Evolutionary conservation across 1,140 invertebrate species (phyloP), one percentile per base, ranked within the genome.

Genomic region (Drosophila eugracilis): DNA sequence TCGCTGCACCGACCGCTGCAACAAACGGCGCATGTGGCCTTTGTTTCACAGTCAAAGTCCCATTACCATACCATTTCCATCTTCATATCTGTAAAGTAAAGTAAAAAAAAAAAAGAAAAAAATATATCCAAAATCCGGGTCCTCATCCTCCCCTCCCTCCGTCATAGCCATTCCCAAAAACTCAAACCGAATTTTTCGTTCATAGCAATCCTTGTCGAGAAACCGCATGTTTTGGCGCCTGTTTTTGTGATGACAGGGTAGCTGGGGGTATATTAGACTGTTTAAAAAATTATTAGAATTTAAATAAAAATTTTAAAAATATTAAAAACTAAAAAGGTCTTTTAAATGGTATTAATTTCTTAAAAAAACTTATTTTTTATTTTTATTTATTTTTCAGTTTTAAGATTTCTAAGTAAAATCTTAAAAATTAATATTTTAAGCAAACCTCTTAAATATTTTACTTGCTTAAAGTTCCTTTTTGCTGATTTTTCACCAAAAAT

Each of bases 1-100:
- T 83, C 75, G 75, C 58, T 75, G 69, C 58, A 69, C 63, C 63
- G 60, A 54, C 41, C 42, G 39, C 36, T 59, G 59, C 59, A 57
- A 21, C 52, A 52, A 54, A n/a, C 44, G 15, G 62, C 63, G 60
- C 63, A 69, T 69, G 65, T 69, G 65, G 65, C 63, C 45, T n/a
- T 42, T 28, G 32, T n/a, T n/a, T n/a, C 28, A 12, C 44, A 58
- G 30, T 26, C 55, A 48, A 47, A 58, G 54, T 58, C 44, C 42
- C 42, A 58, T 21, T 36, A 17, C 28, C 55, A 63, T 15, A 26
- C n/a, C 19, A 60, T 37, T 21, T 45, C 30, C 34, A 39, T 39
- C 17, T 32, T 30, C 49, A 32, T 32, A 5, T 15, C 14, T 17
- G n/a, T n/a, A n/a, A n/a, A n/a, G n/a, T n/a, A n/a, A n/a, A n/a